These are phyloP conservation scores for Eulemur rufifrons DNA, from an alignment of 2,113 vertebrate genomes.

Conservation along the genomic window DNA sequence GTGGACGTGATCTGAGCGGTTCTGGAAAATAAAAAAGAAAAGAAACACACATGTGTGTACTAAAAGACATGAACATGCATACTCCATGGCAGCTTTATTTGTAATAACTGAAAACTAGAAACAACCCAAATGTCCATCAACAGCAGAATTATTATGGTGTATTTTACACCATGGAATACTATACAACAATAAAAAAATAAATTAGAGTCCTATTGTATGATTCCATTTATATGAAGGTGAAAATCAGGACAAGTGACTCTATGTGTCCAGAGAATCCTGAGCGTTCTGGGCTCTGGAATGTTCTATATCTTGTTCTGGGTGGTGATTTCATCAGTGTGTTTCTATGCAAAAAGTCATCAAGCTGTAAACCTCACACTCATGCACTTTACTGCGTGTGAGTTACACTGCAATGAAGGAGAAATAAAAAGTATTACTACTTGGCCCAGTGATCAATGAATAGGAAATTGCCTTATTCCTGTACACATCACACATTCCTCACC, in stretches of 20 bases:
- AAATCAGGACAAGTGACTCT: neutral
- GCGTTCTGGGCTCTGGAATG: neutral
- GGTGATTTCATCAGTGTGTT: neutral
- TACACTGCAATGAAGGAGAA: neutral
- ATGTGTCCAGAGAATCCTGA: neutral
- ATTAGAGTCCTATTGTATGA: neutral
- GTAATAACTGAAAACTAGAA: neutral
- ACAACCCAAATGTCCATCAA: neutral
- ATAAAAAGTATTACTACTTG: neutral
- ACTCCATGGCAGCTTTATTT: neutral
- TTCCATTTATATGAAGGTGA: neutral
- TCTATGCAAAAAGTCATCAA: neutral
- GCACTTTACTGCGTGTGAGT: neutral
- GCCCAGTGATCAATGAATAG: neutral
- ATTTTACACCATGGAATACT: neutral
- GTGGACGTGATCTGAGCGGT: no score
- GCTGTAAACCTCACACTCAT: neutral
- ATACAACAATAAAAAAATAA: neutral
- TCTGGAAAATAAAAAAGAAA: neutral
- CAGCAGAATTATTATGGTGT: neutral
- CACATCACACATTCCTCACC: fast-evolving
- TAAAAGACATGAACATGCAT: neutral
- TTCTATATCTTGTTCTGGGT: neutral
- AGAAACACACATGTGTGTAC: neutral
- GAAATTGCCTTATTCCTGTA: fast-evolving